phyloP scores from a whole-genome alignment of 2,113 vertebrate species.

The Rhinichthys klamathensis region DNA sequence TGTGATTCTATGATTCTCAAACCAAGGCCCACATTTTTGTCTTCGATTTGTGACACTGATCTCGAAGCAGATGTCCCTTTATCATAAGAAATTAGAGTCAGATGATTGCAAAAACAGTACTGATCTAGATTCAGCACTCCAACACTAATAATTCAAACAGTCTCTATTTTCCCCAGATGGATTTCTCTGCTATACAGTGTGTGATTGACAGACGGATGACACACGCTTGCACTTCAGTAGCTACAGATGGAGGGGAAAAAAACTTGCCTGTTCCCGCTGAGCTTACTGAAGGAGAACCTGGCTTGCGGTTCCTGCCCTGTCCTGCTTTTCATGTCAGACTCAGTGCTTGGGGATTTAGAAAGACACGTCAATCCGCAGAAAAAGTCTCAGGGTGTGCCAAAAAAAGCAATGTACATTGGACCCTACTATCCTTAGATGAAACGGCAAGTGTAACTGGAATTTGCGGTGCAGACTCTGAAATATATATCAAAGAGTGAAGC shows the following conservation, averaged over 20 bases:
- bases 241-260: conserved; percentile 28
- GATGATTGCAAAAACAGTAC: not conserved
- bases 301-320: conserved; percentile 25
- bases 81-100: not conserved
- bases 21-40: conserved; percentile 2
- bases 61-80: not conserved
- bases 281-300: conserved; percentile 33
- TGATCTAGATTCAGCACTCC: conserved; percentile 10
- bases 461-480: conserved; percentile 10
- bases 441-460: not conserved
- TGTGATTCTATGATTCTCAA: not conserved
- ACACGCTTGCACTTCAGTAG: conserved; percentile 27
- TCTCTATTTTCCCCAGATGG: conserved; percentile 18
- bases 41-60: not conserved
- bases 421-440: not conserved
- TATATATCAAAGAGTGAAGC: conserved; percentile 17
- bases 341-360: conserved; percentile 29
- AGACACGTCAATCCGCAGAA: conserved; percentile 20
- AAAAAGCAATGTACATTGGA: not conserved
- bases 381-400: not conserved
- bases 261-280: conserved; percentile 6
- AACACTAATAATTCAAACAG: conserved; percentile 15
- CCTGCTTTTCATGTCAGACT: conserved; percentile 41
- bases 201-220: conserved; percentile 38
- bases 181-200: conserved; percentile 12